Evolutionary conservation across 2,113 vertebrate genomes (phyloP).

Genomic region (Amblyornis subalaris): DNA sequence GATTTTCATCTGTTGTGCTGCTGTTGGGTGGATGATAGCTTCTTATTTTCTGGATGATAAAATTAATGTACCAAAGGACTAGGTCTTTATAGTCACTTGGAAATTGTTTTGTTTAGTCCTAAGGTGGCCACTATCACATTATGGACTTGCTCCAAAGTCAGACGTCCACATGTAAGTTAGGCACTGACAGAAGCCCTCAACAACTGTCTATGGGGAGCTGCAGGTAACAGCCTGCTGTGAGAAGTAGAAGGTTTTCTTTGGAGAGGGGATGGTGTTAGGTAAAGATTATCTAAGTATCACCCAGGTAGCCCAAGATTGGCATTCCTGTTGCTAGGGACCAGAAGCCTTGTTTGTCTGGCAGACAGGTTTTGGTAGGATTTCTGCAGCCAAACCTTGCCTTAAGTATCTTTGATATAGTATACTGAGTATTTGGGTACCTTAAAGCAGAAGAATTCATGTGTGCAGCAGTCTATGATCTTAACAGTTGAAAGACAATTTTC

Average conservation of each 20-base stretch:
- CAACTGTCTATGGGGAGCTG: not conserved
- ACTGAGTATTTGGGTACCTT: conserved; percentile 73
- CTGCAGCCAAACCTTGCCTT: not conserved
- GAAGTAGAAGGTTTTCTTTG: not conserved
- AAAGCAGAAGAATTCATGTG: conserved; percentile 74
- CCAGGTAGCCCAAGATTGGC: not conserved
- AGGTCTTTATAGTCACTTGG: not conserved
- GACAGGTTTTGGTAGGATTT: not conserved
- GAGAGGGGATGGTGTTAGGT: no score
- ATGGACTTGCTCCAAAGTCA: not conserved
- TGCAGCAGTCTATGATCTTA: conserved; percentile 73
- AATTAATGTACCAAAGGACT: not conserved
- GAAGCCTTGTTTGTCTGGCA: not conserved
- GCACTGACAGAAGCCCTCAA: not conserved
- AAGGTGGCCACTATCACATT: not conserved
- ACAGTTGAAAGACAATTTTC: conserved; percentile 77
- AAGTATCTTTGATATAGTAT: not conserved
- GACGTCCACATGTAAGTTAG: not conserved
- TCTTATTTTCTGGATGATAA: not conserved
- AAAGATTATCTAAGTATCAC: not conserved
- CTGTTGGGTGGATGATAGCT: not conserved
- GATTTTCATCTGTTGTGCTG: not conserved
- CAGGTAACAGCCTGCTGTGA: not conserved
- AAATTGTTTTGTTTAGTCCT: not conserved
- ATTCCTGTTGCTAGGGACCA: not conserved